Evolutionary conservation across 2,888 invertebrate genomes (phyloP).

Genomic region (Sesia apiformis): DNA sequence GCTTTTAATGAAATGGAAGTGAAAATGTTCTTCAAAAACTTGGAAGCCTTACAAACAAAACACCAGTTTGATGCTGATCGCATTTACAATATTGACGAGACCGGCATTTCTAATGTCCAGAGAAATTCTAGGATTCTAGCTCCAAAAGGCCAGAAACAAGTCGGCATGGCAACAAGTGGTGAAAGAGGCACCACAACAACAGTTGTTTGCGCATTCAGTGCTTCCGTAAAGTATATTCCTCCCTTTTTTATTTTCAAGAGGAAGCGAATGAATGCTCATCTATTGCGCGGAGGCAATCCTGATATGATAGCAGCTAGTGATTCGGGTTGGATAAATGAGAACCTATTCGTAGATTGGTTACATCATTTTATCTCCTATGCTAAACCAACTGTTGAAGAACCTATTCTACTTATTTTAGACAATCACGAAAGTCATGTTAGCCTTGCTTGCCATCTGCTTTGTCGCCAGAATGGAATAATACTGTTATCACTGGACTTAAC

Average conservation of each 20-base stretch:
- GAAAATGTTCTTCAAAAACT: constrained; percentile 9
- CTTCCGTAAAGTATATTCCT: no score
- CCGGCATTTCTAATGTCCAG: no score
- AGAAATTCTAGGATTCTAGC: no score
- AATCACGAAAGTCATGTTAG: constrained; percentile 17
- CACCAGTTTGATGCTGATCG: no score
- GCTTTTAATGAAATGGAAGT: constrained; percentile 14
- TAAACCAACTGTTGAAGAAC: constrained; percentile 13
- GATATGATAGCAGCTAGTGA: constrained; percentile 6
- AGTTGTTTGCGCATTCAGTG: no score
- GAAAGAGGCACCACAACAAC: no score
- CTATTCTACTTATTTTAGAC: constrained; percentile 15
- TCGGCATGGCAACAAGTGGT: no score
- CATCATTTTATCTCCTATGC: constrained; percentile 12
- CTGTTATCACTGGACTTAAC: constrained; percentile 15
- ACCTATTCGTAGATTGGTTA: constrained; percentile 14
- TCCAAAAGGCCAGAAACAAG: no score
- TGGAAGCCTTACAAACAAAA: constrained; percentile 6
- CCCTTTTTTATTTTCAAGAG: no score
- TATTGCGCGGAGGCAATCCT: no score
- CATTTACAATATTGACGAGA: no score
- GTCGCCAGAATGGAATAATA: constrained; percentile 12
- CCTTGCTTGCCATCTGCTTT: constrained; percentile 11
- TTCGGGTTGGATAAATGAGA: constrained; percentile 15
- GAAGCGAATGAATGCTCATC: no score